phyloP scores from a whole-genome alignment of 2,113 vertebrate genomes.

The Pterocles orientalis region DNA sequence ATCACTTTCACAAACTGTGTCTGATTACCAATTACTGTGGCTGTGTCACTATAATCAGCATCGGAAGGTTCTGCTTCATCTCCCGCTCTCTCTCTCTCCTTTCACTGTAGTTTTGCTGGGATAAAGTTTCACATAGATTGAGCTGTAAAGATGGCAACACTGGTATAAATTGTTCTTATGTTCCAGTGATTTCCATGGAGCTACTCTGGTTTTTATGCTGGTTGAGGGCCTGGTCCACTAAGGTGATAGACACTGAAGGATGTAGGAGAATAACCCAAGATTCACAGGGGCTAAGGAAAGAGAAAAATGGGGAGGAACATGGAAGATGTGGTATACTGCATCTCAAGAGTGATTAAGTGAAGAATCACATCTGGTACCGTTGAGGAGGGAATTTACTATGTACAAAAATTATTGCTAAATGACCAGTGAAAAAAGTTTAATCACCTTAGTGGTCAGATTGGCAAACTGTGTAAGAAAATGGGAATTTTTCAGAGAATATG shows the following conservation, averaged over 20 bases:
- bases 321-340: background rate
- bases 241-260: background rate
- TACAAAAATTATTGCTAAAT: background rate
- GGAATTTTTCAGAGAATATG: background rate
- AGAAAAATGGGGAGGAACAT: background rate
- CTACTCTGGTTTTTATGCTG: background rate
- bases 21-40: background rate
- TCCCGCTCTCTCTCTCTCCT: background rate
- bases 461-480: background rate
- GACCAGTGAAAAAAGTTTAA: background rate
- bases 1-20: background rate
- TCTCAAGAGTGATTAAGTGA: background rate
- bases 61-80: background rate
- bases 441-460: background rate
- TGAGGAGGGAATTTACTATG: slow-evolving; percentile 1
- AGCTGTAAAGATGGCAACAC: background rate
- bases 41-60: background rate
- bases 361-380: background rate
- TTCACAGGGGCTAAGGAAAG: background rate
- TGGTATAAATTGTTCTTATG: background rate
- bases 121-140: background rate
- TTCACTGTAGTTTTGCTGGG: background rate
- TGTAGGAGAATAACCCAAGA: background rate
- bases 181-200: background rate
- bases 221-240: background rate